phyloP scores from a whole-genome alignment of 1,140 invertebrate genomes.

The Zaprionus taronus region DNA sequence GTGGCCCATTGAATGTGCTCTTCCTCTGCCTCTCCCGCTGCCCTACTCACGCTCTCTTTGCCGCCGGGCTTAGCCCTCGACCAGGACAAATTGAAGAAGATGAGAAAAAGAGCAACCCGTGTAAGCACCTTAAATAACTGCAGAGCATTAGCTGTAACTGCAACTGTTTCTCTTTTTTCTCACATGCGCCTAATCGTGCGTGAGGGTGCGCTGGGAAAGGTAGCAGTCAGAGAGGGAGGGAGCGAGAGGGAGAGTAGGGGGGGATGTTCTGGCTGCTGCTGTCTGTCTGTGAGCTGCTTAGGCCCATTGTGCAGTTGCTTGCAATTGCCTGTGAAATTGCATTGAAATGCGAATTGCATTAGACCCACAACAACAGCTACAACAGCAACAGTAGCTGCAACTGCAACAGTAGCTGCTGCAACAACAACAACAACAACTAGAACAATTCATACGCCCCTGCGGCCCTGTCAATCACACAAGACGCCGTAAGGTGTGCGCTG shows the following conservation, averaged over 20 bases:
- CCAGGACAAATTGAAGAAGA: conserved; percentile 68
- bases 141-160: conserved; percentile 48
- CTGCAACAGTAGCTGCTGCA: conserved; percentile 6
- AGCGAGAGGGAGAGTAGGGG: not conserved
- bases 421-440: not conserved
- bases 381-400: conserved; percentile 29
- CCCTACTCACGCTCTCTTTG: conserved; percentile 25
- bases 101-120: conserved; percentile 65
- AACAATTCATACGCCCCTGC: conserved; percentile 52
- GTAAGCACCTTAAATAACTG: conserved; percentile 79
- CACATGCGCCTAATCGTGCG: conserved; percentile 66
- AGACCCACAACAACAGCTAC: conserved; percentile 31
- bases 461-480: conserved; percentile 76
- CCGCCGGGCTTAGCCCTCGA: conserved; percentile 71
- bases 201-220: conserved; percentile 34
- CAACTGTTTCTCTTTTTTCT: conserved; percentile 49
- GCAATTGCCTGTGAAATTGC: conserved; percentile 80
- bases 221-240: not conserved
- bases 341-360: conserved; percentile 78
- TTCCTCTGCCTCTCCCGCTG: not conserved
- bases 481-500: conserved; percentile 74
- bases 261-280: not conserved
- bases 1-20: not conserved
- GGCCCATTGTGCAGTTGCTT: conserved; percentile 60
- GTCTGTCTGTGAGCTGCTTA: conserved; percentile 65